These are phyloP conservation scores for Rhynchomys soricoides DNA, from an alignment of 2,113 vertebrate genomes.

Conservation along the genomic window DNA sequence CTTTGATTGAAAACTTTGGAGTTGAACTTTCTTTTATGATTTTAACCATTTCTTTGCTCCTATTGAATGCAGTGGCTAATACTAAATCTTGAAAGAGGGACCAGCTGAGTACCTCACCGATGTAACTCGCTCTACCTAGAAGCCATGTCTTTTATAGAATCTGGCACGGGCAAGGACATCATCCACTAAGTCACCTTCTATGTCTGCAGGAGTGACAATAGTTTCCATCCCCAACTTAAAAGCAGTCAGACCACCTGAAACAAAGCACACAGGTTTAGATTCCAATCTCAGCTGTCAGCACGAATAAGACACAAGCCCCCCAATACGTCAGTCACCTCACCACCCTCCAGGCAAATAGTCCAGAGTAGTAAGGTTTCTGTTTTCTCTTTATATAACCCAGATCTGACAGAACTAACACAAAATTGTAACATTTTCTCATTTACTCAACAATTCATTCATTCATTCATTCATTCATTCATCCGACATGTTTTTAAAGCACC, in stretches of 20 bases:
- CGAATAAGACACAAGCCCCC: background rate
- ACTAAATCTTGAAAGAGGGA: background rate
- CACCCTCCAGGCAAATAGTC: background rate
- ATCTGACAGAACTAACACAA: background rate
- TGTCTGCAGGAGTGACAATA: slow-evolving; percentile 64
- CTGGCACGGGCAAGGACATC: slow-evolving; percentile 86
- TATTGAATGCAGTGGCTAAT: background rate
- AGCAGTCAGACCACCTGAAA: slow-evolving; percentile 88
- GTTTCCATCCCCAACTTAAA: slow-evolving; percentile 81
- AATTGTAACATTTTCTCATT: background rate
- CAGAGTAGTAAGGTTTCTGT: background rate
- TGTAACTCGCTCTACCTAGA: slow-evolving; percentile 67
- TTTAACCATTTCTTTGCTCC: background rate
- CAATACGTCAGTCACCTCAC: background rate
- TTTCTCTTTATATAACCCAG: background rate
- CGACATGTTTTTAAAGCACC: background rate
- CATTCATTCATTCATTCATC: background rate
- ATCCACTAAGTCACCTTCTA: slow-evolving; percentile 79
- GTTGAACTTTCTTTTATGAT: slow-evolving; percentile 23
- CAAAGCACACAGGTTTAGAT: slow-evolving; percentile 51
- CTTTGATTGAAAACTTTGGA: background rate
- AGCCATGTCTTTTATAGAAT: slow-evolving; percentile 85
- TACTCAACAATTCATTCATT: background rate
- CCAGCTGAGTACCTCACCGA: background rate
- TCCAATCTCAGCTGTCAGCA: background rate